Base-by-base conservation (phyloP, 2,113 vertebrate species). In the Upupa epops region DNA sequence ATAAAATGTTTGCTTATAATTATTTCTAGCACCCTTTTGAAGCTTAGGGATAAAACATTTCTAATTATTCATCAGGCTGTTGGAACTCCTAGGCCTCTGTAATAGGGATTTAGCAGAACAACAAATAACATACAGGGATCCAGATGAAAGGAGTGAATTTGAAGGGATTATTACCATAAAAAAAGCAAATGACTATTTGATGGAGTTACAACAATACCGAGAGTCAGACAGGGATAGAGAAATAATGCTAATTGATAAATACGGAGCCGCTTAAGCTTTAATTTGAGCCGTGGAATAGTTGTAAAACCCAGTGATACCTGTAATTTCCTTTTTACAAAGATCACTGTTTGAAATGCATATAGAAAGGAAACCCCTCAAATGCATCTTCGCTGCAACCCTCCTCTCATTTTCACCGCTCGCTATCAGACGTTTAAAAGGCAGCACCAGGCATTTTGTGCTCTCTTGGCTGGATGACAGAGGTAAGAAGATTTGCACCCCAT, bases 21-120 rank as follows among this genome's bases (percentile, higher is more conserved):
- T 98, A 98, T 97, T 97, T 97, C 97, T 98, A 97, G 96, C 96
- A 97, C 96, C 94, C 97, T 97, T 98, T 97, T 98, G 97, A 98
- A 98, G 97, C 92, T 96, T 66, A 88, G 82, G 96, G 96, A 98
- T 98, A 98, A 98, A 97, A 96, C 96, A 97, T 97, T 98, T 97
- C 98, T 96, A 97, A 97, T 98, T 98, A 98, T 97, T 97, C 97
- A 97, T 97, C 97, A 94, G 96, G 95, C 94, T 8, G 89, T 95
- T 97, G 95, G 97, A 98, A 97, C 96, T 95, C 94, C 92, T 92
- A 96, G 97, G 92, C 93, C 89, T 97, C 90, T 93, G 61, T 97
- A 98, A 97, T 93, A 97, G 92, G 95, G 97, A 97, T 97, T 97
- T 97, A 97, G 92, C 96, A 95, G 96, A 97, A 96, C 96, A 95